A percentile compares a stretch with the other conserved stretches of the same genome.
Evolutionary conservation across 2,113 vertebrate species (phyloP).

Genomic region (Neoarius graeffei): DNA sequence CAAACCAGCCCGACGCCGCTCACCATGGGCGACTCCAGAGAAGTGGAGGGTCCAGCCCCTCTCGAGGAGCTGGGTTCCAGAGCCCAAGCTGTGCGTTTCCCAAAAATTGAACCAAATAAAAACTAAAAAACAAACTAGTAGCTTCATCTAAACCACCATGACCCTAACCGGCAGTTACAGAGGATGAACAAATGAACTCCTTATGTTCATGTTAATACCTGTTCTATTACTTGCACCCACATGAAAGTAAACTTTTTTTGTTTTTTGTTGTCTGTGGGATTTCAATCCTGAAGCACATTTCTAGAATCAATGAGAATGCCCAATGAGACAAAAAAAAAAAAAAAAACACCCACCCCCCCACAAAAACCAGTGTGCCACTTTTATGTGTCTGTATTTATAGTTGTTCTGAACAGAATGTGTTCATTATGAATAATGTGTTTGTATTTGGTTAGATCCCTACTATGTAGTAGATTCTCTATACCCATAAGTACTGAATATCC

Average conservation of each 20-base stretch:
- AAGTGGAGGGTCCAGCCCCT: too few relatives aligned
- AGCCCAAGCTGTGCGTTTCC: too few relatives aligned
- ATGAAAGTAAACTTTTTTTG: background rate
- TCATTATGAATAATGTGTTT: background rate
- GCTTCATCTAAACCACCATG: background rate
- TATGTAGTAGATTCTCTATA: background rate
- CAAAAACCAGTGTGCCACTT: too few relatives aligned
- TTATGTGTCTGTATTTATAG: background rate
- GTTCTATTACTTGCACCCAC: background rate
- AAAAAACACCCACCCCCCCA: background rate
- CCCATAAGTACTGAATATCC: background rate
- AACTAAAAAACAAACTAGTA: background rate
- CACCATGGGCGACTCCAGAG: too few relatives aligned
- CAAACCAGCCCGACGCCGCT: too few relatives aligned
- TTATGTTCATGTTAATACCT: background rate
- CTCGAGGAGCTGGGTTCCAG: too few relatives aligned
- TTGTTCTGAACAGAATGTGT: background rate
- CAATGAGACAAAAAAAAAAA: background rate
- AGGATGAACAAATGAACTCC: background rate
- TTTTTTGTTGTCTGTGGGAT: background rate
- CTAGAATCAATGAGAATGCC: background rate
- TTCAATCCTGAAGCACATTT: background rate
- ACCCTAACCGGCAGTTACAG: background rate
- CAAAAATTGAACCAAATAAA: background rate
- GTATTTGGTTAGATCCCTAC: background rate